These are phyloP conservation scores for Channallabes apus DNA, from an alignment of 2,797 vertebrate species.

Conservation along the genomic window DNA sequence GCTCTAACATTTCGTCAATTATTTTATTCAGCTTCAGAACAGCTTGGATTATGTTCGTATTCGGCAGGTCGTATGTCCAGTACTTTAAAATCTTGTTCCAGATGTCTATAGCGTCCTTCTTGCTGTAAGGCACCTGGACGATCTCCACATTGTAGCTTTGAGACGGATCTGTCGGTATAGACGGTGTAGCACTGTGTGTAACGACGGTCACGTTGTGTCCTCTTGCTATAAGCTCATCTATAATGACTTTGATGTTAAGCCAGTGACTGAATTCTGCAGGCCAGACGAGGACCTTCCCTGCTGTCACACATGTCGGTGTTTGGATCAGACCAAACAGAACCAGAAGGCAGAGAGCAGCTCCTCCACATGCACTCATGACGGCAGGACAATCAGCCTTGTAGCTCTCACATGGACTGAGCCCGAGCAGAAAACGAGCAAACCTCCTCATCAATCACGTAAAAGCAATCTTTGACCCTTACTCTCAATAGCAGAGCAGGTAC, in stretches of 20 bases:
- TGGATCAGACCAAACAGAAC: background rate
- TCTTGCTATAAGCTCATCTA: no score
- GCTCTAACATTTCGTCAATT: conserved; percentile 12
- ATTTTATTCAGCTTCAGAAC: conserved; percentile 11
- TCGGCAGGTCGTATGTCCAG: conserved; percentile 4
- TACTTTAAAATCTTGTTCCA: background rate
- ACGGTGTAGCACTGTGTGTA: conserved; percentile 38
- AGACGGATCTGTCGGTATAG: conserved; percentile 18
- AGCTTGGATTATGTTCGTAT: background rate
- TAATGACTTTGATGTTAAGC: no score
- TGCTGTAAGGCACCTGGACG: background rate
- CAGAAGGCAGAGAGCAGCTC: background rate
- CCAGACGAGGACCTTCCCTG: no score
- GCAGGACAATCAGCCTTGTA: background rate
- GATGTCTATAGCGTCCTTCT: background rate
- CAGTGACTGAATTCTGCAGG: no score
- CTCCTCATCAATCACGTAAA: background rate
- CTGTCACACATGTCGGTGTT: no score
- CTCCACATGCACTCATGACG: conserved; percentile 18
- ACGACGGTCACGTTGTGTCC: no score
- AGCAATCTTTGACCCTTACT: background rate
- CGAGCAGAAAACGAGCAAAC: background rate
- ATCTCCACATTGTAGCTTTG: conserved; percentile 4
- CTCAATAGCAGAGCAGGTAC: background rate
- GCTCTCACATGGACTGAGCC: background rate